Evolutionary conservation across 2,797 vertebrate genomes (phyloP).

Genomic region (Mus minutoides): DNA sequence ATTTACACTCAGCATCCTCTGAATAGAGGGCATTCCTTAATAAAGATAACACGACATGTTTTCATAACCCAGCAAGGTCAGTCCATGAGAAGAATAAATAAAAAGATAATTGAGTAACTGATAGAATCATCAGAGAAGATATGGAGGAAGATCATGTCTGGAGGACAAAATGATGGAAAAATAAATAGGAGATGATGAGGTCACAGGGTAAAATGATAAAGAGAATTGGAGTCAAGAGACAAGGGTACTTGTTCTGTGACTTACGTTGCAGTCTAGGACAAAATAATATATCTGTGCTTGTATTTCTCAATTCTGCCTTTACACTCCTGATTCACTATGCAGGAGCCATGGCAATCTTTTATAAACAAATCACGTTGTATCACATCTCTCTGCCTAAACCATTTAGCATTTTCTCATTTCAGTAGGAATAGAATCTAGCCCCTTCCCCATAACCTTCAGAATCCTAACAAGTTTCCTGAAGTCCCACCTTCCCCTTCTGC

Average conservation of each 20-base stretch:
- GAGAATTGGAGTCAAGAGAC: slow-evolving; percentile 55
- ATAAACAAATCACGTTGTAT: slow-evolving; percentile 53
- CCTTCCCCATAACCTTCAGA: background rate
- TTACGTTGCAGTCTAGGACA: slow-evolving; percentile 46
- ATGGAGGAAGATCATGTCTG: slow-evolving; percentile 6
- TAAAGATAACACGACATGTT: slow-evolving; percentile 75
- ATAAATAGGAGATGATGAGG: slow-evolving; percentile 74
- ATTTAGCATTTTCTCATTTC: background rate
- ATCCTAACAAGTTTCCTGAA: background rate
- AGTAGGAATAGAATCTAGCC: slow-evolving; percentile 13
- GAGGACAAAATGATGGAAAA: slow-evolving; percentile 64
- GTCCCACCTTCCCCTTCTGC: background rate
- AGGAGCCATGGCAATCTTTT: slow-evolving; percentile 32
- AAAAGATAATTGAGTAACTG: slow-evolving; percentile 69
- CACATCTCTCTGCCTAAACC: background rate
- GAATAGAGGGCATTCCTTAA: slow-evolving; percentile 78
- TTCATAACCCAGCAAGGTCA: slow-evolving; percentile 82
- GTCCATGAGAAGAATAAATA: slow-evolving; percentile 78
- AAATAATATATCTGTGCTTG: slow-evolving; percentile 13
- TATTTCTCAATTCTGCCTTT: slow-evolving; percentile 17
- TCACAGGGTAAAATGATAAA: slow-evolving; percentile 66
- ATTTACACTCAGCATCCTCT: slow-evolving; percentile 76
- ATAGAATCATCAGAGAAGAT: slow-evolving; percentile 65
- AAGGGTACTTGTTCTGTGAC: slow-evolving; percentile 49
- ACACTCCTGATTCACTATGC: background rate